Percentiles rank a stretch among this genome's conserved stretches.
Evolutionary conservation across 2,888 invertebrate genomes (phyloP).

Genomic region (Pachymerium ferrugineum): DNA sequence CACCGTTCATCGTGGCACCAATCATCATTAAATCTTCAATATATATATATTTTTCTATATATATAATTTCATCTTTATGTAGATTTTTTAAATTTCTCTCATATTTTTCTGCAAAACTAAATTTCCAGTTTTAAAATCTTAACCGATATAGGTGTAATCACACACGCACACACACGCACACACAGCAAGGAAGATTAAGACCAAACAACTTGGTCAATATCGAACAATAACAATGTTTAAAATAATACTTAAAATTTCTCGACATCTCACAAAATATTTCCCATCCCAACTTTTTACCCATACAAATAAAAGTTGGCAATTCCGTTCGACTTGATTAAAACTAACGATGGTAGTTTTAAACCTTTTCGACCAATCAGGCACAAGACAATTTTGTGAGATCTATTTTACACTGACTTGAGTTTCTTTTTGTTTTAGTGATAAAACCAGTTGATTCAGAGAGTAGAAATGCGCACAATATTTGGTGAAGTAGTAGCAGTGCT

Average conservation of each 20-base stretch:
- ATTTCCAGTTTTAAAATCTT: background rate
- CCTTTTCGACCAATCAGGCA: slow-evolving; percentile 5
- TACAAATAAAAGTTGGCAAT: background rate
- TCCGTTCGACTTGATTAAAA: background rate
- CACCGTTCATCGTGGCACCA: background rate
- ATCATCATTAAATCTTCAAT: background rate
- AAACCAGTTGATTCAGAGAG: slow-evolving; percentile 23
- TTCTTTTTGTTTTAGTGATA: background rate
- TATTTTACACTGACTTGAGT: no score
- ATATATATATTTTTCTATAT: background rate
- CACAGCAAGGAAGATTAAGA: background rate
- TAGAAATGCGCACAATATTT: slow-evolving; percentile 32
- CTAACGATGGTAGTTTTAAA: background rate
- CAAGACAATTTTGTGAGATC: no score
- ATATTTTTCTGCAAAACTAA: background rate
- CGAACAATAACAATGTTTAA: no score
- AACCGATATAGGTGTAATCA: no score
- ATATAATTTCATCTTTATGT: background rate
- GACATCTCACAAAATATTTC: no score
- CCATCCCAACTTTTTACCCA: no score
- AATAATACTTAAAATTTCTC: no score
- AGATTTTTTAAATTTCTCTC: background rate
- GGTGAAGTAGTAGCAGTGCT: slow-evolving; percentile 34
- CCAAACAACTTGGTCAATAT: background rate
- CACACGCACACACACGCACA: background rate